Conservation (phyloP, 2,888 invertebrate genomes). For the Vannuccia rotundouncinata region DNA sequence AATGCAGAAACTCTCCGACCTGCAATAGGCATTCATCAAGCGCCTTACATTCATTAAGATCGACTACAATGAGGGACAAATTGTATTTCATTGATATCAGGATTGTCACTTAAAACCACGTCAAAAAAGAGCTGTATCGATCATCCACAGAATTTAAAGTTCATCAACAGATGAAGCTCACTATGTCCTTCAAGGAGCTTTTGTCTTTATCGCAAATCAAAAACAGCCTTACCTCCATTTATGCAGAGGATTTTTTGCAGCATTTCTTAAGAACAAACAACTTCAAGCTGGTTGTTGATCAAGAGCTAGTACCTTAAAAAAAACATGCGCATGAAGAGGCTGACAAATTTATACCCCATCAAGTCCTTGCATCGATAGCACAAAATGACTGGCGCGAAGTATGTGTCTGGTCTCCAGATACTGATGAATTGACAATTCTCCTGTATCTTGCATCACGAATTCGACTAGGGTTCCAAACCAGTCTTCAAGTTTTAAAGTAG, state of each 20-base stretch:
- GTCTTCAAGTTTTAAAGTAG: no score
- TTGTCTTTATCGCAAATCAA: conserved; percentile 15
- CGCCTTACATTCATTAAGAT: background rate
- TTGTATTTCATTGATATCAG: conserved; percentile 38
- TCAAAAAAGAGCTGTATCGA: conserved; percentile 28
- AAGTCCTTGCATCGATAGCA: background rate
- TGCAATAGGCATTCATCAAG: conserved; percentile 27
- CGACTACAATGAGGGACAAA: background rate
- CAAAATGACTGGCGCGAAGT: conserved; percentile 3
- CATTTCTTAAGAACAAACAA: background rate
- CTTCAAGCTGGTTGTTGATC: conserved; percentile 20
- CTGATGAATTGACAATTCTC: conserved; percentile 35
- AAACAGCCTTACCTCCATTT: no score
- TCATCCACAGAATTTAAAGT: conserved; percentile 32
- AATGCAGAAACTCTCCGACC: no score
- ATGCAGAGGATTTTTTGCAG: background rate
- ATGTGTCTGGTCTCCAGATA: conserved; percentile 38
- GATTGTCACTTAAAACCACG: conserved; percentile 32
- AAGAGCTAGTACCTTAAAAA: conserved; percentile 22
- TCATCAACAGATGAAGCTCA: conserved; percentile 27
- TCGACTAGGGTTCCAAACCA: no score
- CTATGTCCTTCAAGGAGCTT: conserved; percentile 34
- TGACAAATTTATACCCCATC: background rate
- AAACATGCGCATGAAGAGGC: conserved; percentile 24
- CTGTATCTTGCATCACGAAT: no score